phyloP scores from a whole-genome alignment of 2,888 invertebrate genomes.

The Doris montereyensis region DNA sequence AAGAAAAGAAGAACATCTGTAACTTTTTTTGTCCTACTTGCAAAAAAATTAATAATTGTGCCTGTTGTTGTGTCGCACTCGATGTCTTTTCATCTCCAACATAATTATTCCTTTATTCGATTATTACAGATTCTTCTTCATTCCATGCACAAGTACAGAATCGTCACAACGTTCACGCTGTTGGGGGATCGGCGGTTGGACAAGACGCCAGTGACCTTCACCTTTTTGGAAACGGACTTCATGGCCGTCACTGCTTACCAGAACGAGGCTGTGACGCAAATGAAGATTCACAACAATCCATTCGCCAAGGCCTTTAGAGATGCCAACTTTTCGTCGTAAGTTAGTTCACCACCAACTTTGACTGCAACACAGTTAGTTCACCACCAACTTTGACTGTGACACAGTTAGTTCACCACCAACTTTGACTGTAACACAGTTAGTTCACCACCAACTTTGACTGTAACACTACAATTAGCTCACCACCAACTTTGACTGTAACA shows the following conservation, averaged over 20 bases:
- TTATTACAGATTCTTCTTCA: conserved; percentile 52
- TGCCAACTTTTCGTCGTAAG: conserved; percentile 21
- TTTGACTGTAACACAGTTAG: no score
- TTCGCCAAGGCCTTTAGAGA: conserved; percentile 60
- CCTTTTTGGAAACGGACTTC: conserved; percentile 52
- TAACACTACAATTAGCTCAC: no score
- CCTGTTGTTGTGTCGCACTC: background rate
- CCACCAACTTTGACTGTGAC: no score
- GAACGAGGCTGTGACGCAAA: conserved; percentile 53
- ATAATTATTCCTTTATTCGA: background rate
- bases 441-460: no score
- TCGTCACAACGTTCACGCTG: background rate
- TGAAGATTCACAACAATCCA: conserved; percentile 60
- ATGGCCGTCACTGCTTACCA: conserved; percentile 59
- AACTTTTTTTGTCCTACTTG: background rate
- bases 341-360: background rate
- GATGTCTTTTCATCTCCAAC: background rate
- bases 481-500: no score
- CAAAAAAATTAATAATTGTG: background rate
- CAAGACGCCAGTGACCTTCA: conserved; percentile 38
- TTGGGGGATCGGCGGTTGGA: background rate
- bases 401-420: no score
- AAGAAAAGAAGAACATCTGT: background rate
- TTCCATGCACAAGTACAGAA: conserved; percentile 58
- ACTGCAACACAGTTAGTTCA: no score